A percentile compares a stretch with the other conserved stretches of the same genome.
Evolutionary conservation across 1,140 invertebrate genomes (phyloP).

Genomic region (Aphelenchoides avenae): DNA sequence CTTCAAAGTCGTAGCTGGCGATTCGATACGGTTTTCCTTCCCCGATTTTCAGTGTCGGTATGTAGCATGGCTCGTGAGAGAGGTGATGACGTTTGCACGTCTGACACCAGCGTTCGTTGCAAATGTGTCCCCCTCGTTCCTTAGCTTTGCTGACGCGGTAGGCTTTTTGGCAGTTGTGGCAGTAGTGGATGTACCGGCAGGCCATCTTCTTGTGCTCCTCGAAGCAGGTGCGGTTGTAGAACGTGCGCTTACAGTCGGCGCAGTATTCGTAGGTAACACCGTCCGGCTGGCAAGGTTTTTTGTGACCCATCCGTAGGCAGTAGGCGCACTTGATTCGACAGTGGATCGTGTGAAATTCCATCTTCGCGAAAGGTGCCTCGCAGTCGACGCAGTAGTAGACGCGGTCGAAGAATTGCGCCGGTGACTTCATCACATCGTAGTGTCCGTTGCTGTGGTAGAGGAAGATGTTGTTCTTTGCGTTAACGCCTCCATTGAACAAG

Average conservation of each 20-base stretch:
- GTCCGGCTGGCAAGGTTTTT: not conserved
- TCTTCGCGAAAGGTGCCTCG: not conserved
- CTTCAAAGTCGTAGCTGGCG: no score
- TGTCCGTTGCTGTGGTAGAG: constrained; percentile 1
- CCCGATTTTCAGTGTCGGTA: not conserved
- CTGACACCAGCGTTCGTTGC: not conserved
- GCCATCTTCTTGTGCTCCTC: not conserved
- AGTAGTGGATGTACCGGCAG: constrained; percentile 1
- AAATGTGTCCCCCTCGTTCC: not conserved
- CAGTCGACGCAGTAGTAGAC: constrained; percentile 4
- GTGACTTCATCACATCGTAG: constrained; percentile 5
- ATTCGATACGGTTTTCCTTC: no score
- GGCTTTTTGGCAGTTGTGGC: not conserved
- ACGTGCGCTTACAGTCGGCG: not conserved
- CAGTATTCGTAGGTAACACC: not conserved
- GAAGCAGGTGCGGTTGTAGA: not conserved
- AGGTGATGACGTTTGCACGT: not conserved
- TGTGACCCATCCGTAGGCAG: not conserved
- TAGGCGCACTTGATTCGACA: not conserved
- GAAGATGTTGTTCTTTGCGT: no score
- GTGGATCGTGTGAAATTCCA: not conserved
- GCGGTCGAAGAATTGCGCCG: constrained; percentile 1
- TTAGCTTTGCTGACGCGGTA: constrained; percentile 1
- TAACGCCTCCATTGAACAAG: no score
- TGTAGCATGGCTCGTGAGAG: not conserved